phyloP scores from a whole-genome alignment of 1,140 invertebrate genomes.

The Hyphantria cunea region DNA sequence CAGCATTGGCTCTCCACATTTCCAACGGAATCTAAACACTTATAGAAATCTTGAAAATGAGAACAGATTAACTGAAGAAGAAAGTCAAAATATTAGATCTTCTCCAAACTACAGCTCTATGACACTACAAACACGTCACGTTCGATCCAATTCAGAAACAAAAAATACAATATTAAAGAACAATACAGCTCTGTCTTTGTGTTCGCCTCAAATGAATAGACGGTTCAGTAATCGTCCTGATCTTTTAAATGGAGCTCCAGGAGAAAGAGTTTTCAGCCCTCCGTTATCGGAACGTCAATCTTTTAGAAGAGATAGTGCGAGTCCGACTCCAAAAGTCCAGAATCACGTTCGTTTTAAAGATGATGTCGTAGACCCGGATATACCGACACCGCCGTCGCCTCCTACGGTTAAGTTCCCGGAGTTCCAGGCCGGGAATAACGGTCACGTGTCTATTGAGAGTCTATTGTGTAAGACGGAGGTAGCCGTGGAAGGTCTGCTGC shows the following conservation, averaged over 20 bases:
- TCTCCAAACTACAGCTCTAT: conserved; percentile 78
- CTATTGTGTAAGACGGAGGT: conserved; percentile 86
- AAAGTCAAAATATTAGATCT: conserved; percentile 55
- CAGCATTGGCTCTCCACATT: conserved; percentile 83
- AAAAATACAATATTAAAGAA: conserved; percentile 78
- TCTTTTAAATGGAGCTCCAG: conserved; percentile 64
- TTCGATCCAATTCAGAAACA: conserved; percentile 77
- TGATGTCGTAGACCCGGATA: conserved; percentile 67
- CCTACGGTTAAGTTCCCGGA: conserved; percentile 73
- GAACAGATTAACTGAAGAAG: conserved; percentile 60
- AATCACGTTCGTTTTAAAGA: conserved; percentile 80
- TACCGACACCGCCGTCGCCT: conserved; percentile 75
- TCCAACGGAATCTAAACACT: conserved; percentile 81
- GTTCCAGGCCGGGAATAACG: conserved; percentile 78
- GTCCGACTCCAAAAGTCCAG: conserved; percentile 61
- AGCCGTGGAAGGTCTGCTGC: conserved; percentile 84
- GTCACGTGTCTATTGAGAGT: conserved; percentile 83
- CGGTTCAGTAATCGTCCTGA: conserved; percentile 72
- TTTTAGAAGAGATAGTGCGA: conserved; percentile 58
- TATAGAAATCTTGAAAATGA: conserved; percentile 81
- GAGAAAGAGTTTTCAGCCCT: conserved; percentile 60
- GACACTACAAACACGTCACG: conserved; percentile 70
- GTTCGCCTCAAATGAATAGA: conserved; percentile 81
- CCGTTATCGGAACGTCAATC: conserved; percentile 58
- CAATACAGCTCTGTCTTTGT: conserved; percentile 75